Evolutionary conservation across 1,140 invertebrate genomes (phyloP).

Genomic region (Steinernema feltiae): DNA sequence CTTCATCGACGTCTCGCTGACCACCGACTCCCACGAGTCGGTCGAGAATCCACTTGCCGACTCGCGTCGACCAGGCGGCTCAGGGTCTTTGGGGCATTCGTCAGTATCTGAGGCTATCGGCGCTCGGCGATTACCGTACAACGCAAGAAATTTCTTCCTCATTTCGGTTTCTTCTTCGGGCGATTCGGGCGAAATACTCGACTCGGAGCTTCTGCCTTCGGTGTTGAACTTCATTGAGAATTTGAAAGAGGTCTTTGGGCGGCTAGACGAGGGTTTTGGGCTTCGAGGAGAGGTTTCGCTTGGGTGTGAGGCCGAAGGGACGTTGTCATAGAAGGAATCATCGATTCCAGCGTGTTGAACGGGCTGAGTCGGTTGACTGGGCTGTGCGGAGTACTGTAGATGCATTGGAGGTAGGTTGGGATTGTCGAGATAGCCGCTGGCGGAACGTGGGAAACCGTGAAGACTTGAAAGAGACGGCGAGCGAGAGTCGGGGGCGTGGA

Average conservation of each 20-base stretch:
- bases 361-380: not conserved
- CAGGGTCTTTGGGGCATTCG: not conserved
- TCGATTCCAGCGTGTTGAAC: not conserved
- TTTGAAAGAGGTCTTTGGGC: not conserved
- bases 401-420: not conserved
- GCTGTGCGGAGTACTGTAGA: not conserved
- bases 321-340: conserved; percentile 4
- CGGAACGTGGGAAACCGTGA: not conserved
- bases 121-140: not conserved
- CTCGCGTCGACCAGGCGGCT: not conserved
- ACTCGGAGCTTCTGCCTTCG: not conserved
- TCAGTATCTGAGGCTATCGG: not conserved
- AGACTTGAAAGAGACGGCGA: not conserved
- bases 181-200: not conserved
- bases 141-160: not conserved
- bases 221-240: not conserved
- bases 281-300: not conserved
- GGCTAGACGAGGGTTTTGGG: not conserved
- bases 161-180: not conserved
- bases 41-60: not conserved
- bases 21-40: not conserved
- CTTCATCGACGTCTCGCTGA: conserved; percentile 2
- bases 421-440: not conserved
- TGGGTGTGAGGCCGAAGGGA: not conserved
- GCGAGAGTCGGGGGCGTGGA: not conserved